Base-by-base conservation (phyloP, 1,140 invertebrate species). In the Nylanderia fulva region DNA sequence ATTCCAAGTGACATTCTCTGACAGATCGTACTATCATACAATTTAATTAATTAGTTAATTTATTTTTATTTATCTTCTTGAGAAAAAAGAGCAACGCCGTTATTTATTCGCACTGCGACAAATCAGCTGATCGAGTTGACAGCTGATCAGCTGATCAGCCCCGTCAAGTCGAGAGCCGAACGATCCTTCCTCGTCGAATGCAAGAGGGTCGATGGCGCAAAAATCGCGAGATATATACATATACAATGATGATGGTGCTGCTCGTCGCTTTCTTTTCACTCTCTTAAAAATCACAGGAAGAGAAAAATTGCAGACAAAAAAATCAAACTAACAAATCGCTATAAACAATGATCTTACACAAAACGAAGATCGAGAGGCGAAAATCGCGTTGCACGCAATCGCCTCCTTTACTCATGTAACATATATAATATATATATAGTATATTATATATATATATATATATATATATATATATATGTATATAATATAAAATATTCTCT, bases 401-500 rank as follows among this genome's bases (percentile, higher is more conserved):
- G 33, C 27, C 52, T 76, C 63, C 39, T 56, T 77, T 58, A 69
- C 9, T 39, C 39, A 18, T 66, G 39, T 71, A 76, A 76, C 61
- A 63, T 84, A 76, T 66, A 52, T 71, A 76, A 76, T 48, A 63
- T 84, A 76, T 74, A 77, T 77, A 66, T 66, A 72, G 21, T 84
- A 84, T 76, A 64, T 76, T 64, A 80, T 84, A 75, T 84, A 66
- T 69, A 69, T 52, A 27, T 48, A 18, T 48, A 18, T 48, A 52
- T 72, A 83, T 63, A 54, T 64, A 83, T 63, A 39, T 64, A 83
- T 63, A 79, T 24, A 29, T 86, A n/a, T 58, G 68, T 76, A 80
- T 63, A n/a, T n/a, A n/a, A n/a, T n/a, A n/a, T n/a, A n/a, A n/a
- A 77, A 77, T 84, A 61, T 87, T 68, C 69, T 83, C 77, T 85